Evolutionary conservation across 2,888 invertebrate species (phyloP).

Genomic region (Dione juno): DNA sequence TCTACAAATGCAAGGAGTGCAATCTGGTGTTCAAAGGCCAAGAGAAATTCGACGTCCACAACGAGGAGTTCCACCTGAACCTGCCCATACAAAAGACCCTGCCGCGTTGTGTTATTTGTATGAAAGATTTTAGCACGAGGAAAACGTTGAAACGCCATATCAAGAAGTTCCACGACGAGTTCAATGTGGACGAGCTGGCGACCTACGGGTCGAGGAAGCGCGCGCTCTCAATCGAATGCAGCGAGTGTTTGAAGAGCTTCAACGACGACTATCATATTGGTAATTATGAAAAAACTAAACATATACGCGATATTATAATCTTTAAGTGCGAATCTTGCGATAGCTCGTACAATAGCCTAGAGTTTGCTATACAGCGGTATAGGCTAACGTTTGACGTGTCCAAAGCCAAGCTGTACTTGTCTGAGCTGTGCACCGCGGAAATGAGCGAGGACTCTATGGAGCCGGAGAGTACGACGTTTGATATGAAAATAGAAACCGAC

Average conservation of each 20-base stretch:
- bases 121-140: slow-evolving; percentile 71
- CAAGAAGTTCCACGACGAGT: slow-evolving; percentile 68
- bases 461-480: slow-evolving; percentile 61
- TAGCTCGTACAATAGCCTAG: slow-evolving; percentile 57
- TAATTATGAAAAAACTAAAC: slow-evolving; percentile 57
- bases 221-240: slow-evolving; percentile 61
- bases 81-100: slow-evolving; percentile 51
- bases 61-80: slow-evolving; percentile 40
- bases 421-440: slow-evolving; percentile 69
- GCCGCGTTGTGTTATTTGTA: slow-evolving; percentile 68
- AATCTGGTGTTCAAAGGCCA: slow-evolving; percentile 68
- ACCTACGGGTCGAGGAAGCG: slow-evolving; percentile 57
- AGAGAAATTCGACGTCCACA: slow-evolving; percentile 64
- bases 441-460: slow-evolving; percentile 66
- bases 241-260: slow-evolving; percentile 64
- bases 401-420: slow-evolving; percentile 64
- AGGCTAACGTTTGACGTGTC: slow-evolving; percentile 52
- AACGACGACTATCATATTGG: slow-evolving; percentile 57
- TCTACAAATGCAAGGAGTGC: slow-evolving; percentile 72
- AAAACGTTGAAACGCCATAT: slow-evolving; percentile 72
- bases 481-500: slow-evolving; percentile 55
- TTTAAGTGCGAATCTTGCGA: slow-evolving; percentile 64
- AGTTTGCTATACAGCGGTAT: slow-evolving; percentile 63
- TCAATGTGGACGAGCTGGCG: slow-evolving; percentile 64
- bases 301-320: slow-evolving; percentile 56